These are phyloP conservation scores for Dissostichus mawsoni DNA, from an alignment of 2,113 vertebrate species.

Conservation along the genomic window DNA sequence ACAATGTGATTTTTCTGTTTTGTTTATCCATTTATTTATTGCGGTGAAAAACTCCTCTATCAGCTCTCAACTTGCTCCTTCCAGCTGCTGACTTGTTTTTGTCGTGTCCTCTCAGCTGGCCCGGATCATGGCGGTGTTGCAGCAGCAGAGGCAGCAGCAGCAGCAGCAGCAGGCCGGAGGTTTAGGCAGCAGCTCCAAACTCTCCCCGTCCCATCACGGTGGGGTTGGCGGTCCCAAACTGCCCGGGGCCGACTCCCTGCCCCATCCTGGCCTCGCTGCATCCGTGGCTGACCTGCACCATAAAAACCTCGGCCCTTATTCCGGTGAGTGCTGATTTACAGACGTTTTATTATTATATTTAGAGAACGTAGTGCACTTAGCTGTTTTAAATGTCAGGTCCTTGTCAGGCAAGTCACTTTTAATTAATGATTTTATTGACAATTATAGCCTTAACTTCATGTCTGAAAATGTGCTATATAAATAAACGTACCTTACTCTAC, in stretches of 20 bases:
- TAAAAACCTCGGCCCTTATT: constrained; percentile 92
- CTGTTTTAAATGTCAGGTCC: no score
- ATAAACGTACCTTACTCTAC: no score
- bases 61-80: neutral
- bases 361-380: neutral
- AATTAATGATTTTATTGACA: no score
- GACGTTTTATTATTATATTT: neutral
- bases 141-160: constrained; percentile 83
- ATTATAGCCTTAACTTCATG: no score
- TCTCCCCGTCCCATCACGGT: constrained; percentile 95
- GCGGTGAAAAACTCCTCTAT: neutral
- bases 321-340: constrained; percentile 82
- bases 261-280: constrained; percentile 88
- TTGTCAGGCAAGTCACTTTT: no score
- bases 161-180: constrained; percentile 80
- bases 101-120: constrained; percentile 83
- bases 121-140: constrained; percentile 94
- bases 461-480: neutral
- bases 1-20: no score
- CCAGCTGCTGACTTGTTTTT: neutral
- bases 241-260: constrained; percentile 88
- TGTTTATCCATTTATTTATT: no score
- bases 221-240: constrained; percentile 89
- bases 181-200: constrained; percentile 89
- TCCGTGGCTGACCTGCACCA: constrained; percentile 94